Evolutionary conservation across 2,797 vertebrate genomes (phyloP).

Genomic region (Gallinago nigripennis): DNA sequence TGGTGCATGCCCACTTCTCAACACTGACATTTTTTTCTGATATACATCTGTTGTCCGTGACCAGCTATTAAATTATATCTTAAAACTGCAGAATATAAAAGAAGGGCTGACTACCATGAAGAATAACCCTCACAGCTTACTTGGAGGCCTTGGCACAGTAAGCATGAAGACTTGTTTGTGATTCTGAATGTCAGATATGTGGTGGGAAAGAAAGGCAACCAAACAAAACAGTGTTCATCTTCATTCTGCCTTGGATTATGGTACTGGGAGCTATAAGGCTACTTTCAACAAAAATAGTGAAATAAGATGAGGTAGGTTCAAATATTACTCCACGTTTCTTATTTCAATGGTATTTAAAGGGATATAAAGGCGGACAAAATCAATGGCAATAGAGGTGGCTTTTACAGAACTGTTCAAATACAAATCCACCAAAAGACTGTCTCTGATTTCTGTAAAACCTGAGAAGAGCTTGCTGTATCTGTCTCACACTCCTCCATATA

Average conservation of each 20-base stretch:
- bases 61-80: not conserved
- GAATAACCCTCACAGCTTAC: not conserved
- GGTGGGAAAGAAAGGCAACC: not conserved
- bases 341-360: not conserved
- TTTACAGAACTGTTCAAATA: not conserved
- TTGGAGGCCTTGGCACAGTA: not conserved
- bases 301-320: not conserved
- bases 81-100: not conserved
- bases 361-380: not conserved
- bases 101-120: not conserved
- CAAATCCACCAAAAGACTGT: not conserved
- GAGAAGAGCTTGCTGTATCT: not conserved
- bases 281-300: not conserved
- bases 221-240: not conserved
- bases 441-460: not conserved
- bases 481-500: not conserved
- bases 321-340: not conserved
- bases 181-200: not conserved
- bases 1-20: not conserved
- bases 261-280: not conserved
- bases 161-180: not conserved
- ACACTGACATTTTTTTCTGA: not conserved
- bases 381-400: not conserved
- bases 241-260: not conserved
- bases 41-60: not conserved